Percentiles rank a stretch among this genome's conserved stretches.
phyloP scores from a whole-genome alignment of 1,140 invertebrate species.

The Macrotrachela quadricornifera region DNA sequence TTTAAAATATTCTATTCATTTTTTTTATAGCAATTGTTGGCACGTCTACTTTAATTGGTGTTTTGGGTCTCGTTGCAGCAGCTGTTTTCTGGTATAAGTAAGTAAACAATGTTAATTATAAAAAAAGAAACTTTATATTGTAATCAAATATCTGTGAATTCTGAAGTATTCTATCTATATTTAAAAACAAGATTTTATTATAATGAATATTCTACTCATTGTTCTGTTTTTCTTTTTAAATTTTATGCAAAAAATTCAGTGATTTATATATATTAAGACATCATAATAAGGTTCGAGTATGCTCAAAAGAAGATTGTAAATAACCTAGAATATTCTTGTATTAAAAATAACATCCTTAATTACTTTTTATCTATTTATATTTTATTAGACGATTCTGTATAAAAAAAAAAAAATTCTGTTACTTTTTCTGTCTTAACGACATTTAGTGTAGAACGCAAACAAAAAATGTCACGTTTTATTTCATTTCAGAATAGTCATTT shows the following conservation, averaged over 20 bases:
- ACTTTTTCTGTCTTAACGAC: neutral
- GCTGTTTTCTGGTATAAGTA: constrained; percentile 56
- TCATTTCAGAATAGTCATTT: no score
- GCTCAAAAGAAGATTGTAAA: neutral
- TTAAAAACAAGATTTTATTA: no score
- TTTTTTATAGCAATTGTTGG: constrained; percentile 29
- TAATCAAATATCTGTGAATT: neutral
- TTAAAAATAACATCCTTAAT: neutral
- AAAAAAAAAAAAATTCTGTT: neutral
- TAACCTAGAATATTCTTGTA: neutral
- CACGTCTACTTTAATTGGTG: constrained; percentile 31
- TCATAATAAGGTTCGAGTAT: no score
- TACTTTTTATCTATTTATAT: neutral
- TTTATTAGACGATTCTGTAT: neutral
- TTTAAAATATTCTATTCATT: no score
- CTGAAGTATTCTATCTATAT: neutral
- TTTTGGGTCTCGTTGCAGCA: constrained; percentile 46
- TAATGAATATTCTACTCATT: neutral
- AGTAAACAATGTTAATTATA: constrained; percentile 20
- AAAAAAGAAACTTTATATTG: neutral
- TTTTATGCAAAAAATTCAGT: constrained; percentile 10
- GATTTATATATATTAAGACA: constrained; percentile 7
- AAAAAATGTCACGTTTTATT: no score
- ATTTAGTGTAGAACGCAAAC: no score
- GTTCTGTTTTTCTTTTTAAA: neutral